Evolutionary conservation across 2,113 vertebrate species (phyloP).

Genomic region (Halcyon malimbica): DNA sequence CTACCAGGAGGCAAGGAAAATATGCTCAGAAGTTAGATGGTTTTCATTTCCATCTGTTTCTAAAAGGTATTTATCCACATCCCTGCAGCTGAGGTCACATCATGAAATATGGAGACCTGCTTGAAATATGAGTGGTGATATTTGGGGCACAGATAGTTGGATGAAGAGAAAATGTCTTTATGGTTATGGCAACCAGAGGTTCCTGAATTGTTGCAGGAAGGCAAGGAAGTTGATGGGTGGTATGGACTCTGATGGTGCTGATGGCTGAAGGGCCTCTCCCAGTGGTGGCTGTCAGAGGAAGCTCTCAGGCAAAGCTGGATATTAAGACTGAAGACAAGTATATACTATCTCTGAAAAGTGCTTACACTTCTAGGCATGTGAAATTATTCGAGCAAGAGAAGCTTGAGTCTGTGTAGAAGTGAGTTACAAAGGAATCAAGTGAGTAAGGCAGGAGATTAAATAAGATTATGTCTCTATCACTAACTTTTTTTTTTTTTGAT

Average conservation of each 20-base stretch:
- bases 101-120: neutral
- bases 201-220: neutral
- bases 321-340: neutral
- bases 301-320: neutral
- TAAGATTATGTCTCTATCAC: neutral
- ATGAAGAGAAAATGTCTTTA: neutral
- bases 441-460: neutral
- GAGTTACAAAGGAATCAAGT: neutral
- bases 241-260: neutral
- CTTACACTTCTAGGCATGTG: conserved; percentile 10
- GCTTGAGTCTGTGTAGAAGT: neutral
- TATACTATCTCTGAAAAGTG: neutral
- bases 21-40: neutral
- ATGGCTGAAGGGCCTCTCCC: neutral
- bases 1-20: neutral
- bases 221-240: neutral
- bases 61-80: neutral
- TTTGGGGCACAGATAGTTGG: neutral
- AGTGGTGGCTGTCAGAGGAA: neutral
- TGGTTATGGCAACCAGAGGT: neutral
- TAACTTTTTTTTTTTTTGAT: neutral
- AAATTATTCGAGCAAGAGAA: neutral
- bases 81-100: neutral
- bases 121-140: neutral
- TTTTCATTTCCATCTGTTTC: neutral